phyloP scores from a whole-genome alignment of 2,113 vertebrate species.

The Oophaga pumilio region DNA sequence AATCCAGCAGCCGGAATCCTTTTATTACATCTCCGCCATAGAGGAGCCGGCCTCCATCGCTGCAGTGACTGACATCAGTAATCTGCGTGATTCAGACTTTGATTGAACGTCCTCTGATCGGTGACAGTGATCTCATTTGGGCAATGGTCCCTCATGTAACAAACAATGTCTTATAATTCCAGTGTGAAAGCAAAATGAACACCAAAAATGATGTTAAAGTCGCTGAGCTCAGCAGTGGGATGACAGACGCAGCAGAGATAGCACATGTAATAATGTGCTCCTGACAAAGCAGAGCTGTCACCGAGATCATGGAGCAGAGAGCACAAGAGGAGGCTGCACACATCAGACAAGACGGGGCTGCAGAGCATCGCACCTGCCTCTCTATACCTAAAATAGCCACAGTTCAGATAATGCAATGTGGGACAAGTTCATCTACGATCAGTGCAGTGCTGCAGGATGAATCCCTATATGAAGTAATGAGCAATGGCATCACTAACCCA shows the following conservation, averaged over 20 bases:
- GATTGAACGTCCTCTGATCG: constrained; percentile 44
- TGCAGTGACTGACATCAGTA: constrained; percentile 37
- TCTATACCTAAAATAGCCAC: background rate
- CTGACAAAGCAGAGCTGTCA: constrained; percentile 41
- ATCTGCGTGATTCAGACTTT: constrained; percentile 21
- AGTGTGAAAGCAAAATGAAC: constrained; percentile 50
- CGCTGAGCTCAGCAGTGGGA: constrained; percentile 27
- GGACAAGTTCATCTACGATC: background rate
- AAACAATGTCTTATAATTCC: constrained; percentile 49
- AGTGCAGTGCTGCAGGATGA: background rate
- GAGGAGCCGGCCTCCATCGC: constrained; percentile 10
- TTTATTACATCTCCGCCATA: constrained; percentile 8
- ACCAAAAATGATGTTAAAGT: constrained; percentile 28
- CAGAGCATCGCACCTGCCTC: background rate
- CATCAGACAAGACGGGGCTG: background rate
- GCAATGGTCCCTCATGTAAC: constrained; percentile 6
- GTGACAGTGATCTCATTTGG: constrained; percentile 45
- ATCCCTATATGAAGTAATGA: too few species aligned
- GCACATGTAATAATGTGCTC: constrained; percentile 4
- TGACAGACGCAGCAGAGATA: constrained; percentile 21
- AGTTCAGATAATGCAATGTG: background rate
- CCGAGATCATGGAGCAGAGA: background rate
- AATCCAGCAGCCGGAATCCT: background rate
- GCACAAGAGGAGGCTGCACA: background rate
- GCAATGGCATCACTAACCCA: too few species aligned